Base-by-base conservation (phyloP, 2,888 invertebrate genomes). In the Drepana falcataria region DNA sequence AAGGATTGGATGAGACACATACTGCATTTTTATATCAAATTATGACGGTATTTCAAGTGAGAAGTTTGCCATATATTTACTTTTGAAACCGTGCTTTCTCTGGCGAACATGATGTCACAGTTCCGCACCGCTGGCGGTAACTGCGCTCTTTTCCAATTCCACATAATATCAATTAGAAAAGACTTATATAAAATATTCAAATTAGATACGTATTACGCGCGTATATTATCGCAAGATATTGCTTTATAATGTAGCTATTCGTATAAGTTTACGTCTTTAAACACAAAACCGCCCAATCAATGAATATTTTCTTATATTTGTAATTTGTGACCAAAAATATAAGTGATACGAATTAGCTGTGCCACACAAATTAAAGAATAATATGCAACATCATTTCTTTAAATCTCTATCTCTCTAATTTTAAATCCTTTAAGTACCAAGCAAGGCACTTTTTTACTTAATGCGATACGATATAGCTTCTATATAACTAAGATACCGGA, bases 51-150 rank as follows among this genome's bases (percentile, higher is more conserved):
- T 44, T 44, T 9, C 9, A 44, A 44, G 44, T 6, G 9, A 44
- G 44, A 44, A 44, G 9, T 9, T 6, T 9, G 44, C 7, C 9
- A 9, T 44, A 44, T 9, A 44, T 9, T 37, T 44, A 44, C 44
- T 9, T 2, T 44, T 7, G 9, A 7, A 4, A 9, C 44, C 4
- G 48, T 56, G 66, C 71, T 73, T 73, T 71, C 73, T 65, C 68
- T 63, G 56, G 56, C 64, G 69, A 66, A 68, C 59, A 59, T 68
- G 65, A 63, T 63, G 67, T 65, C 63, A 67, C 56, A 56, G 47
- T 52, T 49, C 52, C 56, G 61, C 58, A 57, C 60, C 55, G 55
- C 47, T 57, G 55, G 55, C 49, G 56, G 59, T 58, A 41, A 51
- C 51, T 51, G 41, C 37, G 40, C 40, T 35, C 51, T 51, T 51